Evolutionary conservation across 1,140 invertebrate species (phyloP).

Genomic region (Trichogramma pretiosum): DNA sequence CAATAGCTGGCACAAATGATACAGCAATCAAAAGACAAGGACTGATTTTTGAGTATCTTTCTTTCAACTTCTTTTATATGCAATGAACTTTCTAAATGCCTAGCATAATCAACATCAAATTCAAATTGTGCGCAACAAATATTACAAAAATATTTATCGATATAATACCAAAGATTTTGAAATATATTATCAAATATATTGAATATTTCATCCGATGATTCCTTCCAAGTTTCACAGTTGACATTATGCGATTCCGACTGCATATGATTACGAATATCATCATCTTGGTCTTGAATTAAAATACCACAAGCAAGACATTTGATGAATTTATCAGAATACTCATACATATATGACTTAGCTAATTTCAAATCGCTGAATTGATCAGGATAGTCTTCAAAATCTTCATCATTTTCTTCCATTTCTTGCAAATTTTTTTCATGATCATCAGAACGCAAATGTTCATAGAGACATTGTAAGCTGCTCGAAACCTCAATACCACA

Average conservation of each 20-base stretch:
- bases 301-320: slow-evolving; percentile 18
- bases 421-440: slow-evolving; percentile 12
- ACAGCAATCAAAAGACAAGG: slow-evolving; percentile 23
- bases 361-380: slow-evolving; percentile 7
- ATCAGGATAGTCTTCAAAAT: slow-evolving; percentile 1
- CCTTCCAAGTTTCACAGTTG: not conserved
- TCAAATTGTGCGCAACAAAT: slow-evolving; percentile 20
- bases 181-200: slow-evolving; percentile 1
- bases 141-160: slow-evolving; percentile 23
- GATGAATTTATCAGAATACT: slow-evolving; percentile 13
- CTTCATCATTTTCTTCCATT: slow-evolving; percentile 9
- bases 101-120: slow-evolving; percentile 23
- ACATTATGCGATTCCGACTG: slow-evolving; percentile 7
- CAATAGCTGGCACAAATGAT: slow-evolving; percentile 25
- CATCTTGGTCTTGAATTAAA: slow-evolving; percentile 10
- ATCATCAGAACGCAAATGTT: slow-evolving; percentile 12
- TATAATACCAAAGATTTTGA: slow-evolving; percentile 22
- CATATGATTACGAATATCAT: slow-evolving; percentile 10
- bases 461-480: slow-evolving; percentile 12
- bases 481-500: slow-evolving; percentile 12
- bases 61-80: slow-evolving; percentile 10
- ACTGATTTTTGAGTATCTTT: not conserved
- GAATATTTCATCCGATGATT: not conserved
- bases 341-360: slow-evolving; percentile 18
- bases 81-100: slow-evolving; percentile 18